Evolutionary conservation across 2,888 invertebrate genomes (phyloP), one percentile per base, ranked within the genome.

Genomic region (Archaeoteleia sp.): DNA sequence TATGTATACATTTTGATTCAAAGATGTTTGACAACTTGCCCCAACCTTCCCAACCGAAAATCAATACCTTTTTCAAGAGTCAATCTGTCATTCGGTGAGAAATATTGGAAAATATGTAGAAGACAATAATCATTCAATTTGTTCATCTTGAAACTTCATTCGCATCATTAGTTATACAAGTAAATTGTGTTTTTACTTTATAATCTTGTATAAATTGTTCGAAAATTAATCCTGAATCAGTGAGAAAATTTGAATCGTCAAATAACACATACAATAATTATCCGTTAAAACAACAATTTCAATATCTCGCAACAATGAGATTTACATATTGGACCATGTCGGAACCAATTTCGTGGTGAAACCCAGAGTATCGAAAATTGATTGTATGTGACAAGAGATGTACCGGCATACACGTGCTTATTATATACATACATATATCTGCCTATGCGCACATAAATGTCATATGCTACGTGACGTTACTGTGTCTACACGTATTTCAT

Each of bases 51-150:
- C n/a, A n/a, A n/a, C n/a, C n/a, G n/a, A n/a, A n/a, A n/a, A n/a
- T n/a, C n/a, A 12, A 12, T 49, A 60, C 51, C 37, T 51, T 45
- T 35, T 13, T 49, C 62, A 7, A 37, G 13, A 17, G 17, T n/a
- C 37, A 63, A 29, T 40, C 42, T 63, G n/a, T 65, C 53, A 20
- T 34, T 40, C 7, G 57, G 65, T 10, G 57, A 37, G 14, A 51
- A 51, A 25, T 40, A 65, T 40, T 57, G 57, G 39, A 65, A 65
- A 40, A 65, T 49, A 10, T 65, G 51, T 1, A 65, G 34, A 17
- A 65, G 45, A 40, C 65, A 65, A 29, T 65, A 51, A 49, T 65
- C 65, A 12, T 65, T 46, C 8, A 63, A 34, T 23, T 17, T 14
- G 6, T 57, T 20, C 54, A 63, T 63, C 13, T 27, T 2, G 1